Base-by-base conservation (phyloP, 2,888 invertebrate genomes). In the Clepsis dumicolana region DNA sequence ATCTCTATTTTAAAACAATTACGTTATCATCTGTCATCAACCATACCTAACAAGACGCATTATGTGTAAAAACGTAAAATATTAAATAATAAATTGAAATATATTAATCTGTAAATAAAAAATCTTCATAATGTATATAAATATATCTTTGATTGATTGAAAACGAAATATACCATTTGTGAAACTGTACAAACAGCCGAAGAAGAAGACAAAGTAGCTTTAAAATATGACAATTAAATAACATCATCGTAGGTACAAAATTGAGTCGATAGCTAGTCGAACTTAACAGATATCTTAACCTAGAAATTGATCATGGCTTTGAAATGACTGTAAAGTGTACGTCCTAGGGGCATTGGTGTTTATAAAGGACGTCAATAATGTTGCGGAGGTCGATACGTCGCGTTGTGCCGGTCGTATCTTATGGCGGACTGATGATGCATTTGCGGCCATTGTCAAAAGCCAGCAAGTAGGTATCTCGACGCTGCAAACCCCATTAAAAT, bases 391-490 rank as follows among this genome's bases (percentile, higher is more conserved):
- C 80, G 90, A 87, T 89, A 93, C 86, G 91, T 83, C 80, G 91
- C 84, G 82, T 87, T 84, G 76, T 81, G 90, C 83, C 92, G 88
- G 86, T 85, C 88, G 90, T 89, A 90, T 91, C 91, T 88, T 91
- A 93, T 76, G 84, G 90, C 81, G 84, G 89, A 87, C 89, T 89
- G 91, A 81, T 89, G 91, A 81, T 82, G 83, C 80, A 81, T 78
- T 80, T 85, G 86, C 86, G 89, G 91, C 90, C 91, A 90, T 86
- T 93, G 94, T 94, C 94, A 94, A 94, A 94, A 94, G 89, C 94
- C 94, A 89, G 94, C 93, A 83, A 94, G 94, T 85, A 94, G 94
- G 83, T 94, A 94, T 85, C 94, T 94, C 90, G 94, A 94, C 89
- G 94, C 94, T 94, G 94, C 85, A 94, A 90, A 94, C 92, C 93